These are phyloP conservation scores for Lasiurus cinereus DNA, from an alignment of 2,113 vertebrate genomes.

Conservation along the genomic window DNA sequence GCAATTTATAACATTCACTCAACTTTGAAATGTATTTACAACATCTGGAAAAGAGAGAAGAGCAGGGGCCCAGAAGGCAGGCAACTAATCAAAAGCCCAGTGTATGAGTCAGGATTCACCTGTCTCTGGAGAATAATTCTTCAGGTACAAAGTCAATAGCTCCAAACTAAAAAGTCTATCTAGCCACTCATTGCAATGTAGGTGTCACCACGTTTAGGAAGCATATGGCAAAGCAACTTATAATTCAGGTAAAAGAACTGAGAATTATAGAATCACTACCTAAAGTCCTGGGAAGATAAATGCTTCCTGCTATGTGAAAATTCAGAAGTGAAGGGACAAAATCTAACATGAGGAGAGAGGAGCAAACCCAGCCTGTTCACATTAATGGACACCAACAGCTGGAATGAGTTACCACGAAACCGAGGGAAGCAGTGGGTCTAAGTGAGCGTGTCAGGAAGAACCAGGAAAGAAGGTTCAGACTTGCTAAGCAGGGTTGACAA, in stretches of 20 bases:
- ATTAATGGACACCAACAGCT: slow-evolving; percentile 35
- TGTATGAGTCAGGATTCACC: neutral
- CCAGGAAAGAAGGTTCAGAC: slow-evolving; percentile 12
- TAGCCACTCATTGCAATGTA: neutral
- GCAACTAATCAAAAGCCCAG: neutral
- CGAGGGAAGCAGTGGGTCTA: neutral
- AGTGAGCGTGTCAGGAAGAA: neutral
- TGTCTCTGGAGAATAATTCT: neutral
- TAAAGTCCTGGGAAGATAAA: neutral
- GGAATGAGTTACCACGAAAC: neutral
- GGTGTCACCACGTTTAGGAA: neutral
- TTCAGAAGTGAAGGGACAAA: slow-evolving; percentile 45
- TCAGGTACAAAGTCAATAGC: neutral
- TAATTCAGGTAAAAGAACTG: slow-evolving; percentile 23
- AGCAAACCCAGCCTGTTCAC: slow-evolving; percentile 23
- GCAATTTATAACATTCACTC: slow-evolving; percentile 39
- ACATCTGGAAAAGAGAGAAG: slow-evolving; percentile 19
- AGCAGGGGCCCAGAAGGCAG: neutral
- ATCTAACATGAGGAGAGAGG: slow-evolving; percentile 12
- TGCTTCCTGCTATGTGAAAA: neutral
- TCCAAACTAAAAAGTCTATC: neutral
- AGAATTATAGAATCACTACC: neutral
- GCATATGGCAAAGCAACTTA: neutral
- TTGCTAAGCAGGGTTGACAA: neutral
- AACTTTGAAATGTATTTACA: slow-evolving; percentile 46